Conservation (phyloP, 2,797 vertebrate genomes). For the Paedocypris micromegethes region DNA sequence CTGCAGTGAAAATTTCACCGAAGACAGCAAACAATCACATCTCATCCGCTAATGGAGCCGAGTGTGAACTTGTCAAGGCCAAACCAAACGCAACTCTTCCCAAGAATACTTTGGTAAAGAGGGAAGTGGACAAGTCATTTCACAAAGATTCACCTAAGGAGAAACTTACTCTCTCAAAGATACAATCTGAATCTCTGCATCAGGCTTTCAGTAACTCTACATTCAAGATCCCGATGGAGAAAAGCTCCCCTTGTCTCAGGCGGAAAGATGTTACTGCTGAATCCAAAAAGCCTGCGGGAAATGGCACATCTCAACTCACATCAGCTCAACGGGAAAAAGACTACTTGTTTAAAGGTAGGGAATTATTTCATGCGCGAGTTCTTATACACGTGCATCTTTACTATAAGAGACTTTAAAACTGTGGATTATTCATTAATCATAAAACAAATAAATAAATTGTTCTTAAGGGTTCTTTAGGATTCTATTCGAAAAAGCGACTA, state of each 20-base stretch:
- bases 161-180: conserved; percentile 40
- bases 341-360: conserved; percentile 84
- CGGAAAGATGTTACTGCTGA: conserved; percentile 68
- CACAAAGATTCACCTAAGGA: conserved; percentile 45
- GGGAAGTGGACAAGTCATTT: conserved; percentile 29
- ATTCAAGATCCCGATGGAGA: conserved; percentile 58
- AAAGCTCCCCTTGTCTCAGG: conserved; percentile 64
- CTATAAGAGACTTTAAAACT: too few relatives aligned
- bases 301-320: conserved; percentile 24
- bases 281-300: conserved; percentile 55
- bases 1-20: conserved; percentile 40
- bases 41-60: conserved; percentile 70
- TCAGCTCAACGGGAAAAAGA: conserved; percentile 67
- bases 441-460: too few relatives aligned
- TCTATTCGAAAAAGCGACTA: too few relatives aligned
- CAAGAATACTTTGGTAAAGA: neutral
- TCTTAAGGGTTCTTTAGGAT: too few relatives aligned
- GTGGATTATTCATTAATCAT: too few relatives aligned
- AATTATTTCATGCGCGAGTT: too few relatives aligned
- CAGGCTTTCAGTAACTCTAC: conserved; percentile 53
- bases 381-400: too few relatives aligned
- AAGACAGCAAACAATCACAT: conserved; percentile 25
- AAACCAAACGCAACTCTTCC: conserved; percentile 78
- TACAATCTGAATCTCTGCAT: conserved; percentile 55
- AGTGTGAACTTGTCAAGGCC: conserved; percentile 83